Evolutionary conservation across 2,888 invertebrate species (phyloP).

Genomic region (Oscheius sp.): DNA sequence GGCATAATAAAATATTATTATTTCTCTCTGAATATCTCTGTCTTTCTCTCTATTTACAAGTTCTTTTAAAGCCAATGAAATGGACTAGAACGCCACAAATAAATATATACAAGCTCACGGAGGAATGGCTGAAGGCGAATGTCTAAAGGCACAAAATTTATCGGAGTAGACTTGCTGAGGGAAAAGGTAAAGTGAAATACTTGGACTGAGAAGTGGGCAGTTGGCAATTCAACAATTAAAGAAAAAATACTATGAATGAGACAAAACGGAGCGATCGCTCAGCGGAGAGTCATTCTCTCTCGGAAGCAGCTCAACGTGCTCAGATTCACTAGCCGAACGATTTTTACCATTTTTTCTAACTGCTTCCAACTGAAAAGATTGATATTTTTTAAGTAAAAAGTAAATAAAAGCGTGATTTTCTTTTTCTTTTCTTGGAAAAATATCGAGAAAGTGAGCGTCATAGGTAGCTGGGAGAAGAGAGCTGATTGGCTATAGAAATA

Average conservation of each 20-base stretch:
- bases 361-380: constrained; percentile 15
- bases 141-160: neutral
- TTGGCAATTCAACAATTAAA: neutral
- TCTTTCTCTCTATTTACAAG: neutral
- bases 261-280: constrained; percentile 24
- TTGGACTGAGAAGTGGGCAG: neutral
- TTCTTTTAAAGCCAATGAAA: neutral
- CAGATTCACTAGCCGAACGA: constrained; percentile 17
- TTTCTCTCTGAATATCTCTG: neutral
- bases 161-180: neutral
- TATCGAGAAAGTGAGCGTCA: too few relatives aligned
- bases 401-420: too few relatives aligned
- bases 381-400: neutral
- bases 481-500: too few relatives aligned
- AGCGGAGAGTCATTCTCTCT: constrained; percentile 16
- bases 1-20: too few relatives aligned
- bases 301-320: constrained; percentile 26
- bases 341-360: constrained; percentile 20
- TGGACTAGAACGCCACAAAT: neutral
- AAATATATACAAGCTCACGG: neutral
- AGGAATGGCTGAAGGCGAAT: neutral
- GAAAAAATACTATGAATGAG: neutral
- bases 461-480: too few relatives aligned
- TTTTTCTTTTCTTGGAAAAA: too few relatives aligned
- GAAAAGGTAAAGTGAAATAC: neutral